A percentile compares a stretch with the other conserved stretches of the same genome.
phyloP scores from a whole-genome alignment of 2,888 invertebrate species.

The Pardosa pseudoannulata region DNA sequence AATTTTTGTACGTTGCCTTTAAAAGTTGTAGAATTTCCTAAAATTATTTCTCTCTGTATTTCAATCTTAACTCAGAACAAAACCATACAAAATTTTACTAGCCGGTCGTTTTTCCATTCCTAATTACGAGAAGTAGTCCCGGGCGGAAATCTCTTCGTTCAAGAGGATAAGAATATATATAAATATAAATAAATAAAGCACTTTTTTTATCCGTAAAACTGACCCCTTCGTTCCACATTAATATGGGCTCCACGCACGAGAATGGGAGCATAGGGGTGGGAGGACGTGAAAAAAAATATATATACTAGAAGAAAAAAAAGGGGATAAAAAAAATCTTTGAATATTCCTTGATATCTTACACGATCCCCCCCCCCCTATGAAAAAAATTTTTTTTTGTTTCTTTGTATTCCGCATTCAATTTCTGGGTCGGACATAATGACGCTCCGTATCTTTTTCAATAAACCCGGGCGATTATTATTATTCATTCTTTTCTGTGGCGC shows the following conservation, averaged over 20 bases:
- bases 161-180: no score
- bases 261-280: neutral
- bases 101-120: neutral
- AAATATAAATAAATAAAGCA: neutral
- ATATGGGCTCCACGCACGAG: neutral
- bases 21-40: no score
- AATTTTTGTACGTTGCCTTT: no score
- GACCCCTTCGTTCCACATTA: neutral
- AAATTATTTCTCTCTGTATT: no score
- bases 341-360: slow-evolving; percentile 4
- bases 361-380: neutral
- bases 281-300: neutral
- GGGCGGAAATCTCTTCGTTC: no score
- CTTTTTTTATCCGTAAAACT: neutral
- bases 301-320: neutral
- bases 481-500: neutral
- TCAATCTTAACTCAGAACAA: no score
- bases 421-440: slow-evolving; percentile 7
- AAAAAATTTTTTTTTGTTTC: slow-evolving; percentile 1
- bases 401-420: slow-evolving; percentile 8
- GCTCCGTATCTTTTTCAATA: slow-evolving; percentile 9
- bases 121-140: neutral
- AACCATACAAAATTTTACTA: neutral
- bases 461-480: slow-evolving; percentile 9
- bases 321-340: neutral